These are phyloP conservation scores for Hermatobates lingyangjiaoensis DNA, from an alignment of 1,140 invertebrate species.

Conservation along the genomic window DNA sequence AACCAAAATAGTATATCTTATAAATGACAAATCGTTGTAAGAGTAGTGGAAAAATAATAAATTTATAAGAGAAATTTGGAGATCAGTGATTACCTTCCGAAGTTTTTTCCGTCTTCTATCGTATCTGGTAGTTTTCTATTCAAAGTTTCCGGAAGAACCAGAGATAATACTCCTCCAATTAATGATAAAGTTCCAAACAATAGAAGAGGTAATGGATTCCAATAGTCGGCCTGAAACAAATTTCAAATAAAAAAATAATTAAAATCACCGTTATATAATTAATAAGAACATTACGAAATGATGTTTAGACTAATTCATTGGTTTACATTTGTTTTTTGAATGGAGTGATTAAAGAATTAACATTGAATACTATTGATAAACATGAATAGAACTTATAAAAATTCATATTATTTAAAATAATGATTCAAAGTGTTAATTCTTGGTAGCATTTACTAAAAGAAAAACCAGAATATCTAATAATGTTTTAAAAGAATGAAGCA, in stretches of 20 bases:
- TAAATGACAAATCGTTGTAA: no score
- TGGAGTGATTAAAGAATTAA: no score
- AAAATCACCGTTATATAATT: neutral
- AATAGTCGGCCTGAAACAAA: conserved; percentile 22
- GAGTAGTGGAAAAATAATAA: no score
- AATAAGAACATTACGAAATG: neutral
- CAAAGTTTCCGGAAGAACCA: conserved; percentile 55
- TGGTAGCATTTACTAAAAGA: no score
- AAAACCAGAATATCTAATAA: no score
- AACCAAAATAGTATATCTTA: no score
- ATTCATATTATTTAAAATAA: no score
- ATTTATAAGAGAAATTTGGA: no score
- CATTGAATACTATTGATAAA: no score
- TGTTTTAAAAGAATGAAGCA: no score
- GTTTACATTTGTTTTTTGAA: neutral
- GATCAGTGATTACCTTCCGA: conserved; percentile 45
- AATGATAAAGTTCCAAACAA: conserved; percentile 47
- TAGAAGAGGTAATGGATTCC: conserved; percentile 45
- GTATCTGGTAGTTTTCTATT: conserved; percentile 54
- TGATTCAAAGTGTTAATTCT: no score
- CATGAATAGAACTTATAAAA: no score
- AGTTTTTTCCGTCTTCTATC: conserved; percentile 47
- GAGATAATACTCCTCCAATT: conserved; percentile 39
- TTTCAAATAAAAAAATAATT: neutral
- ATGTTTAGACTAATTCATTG: neutral